Evolutionary conservation across 2,113 vertebrate genomes (phyloP).

Genomic region (Emydura subglobosa): DNA sequence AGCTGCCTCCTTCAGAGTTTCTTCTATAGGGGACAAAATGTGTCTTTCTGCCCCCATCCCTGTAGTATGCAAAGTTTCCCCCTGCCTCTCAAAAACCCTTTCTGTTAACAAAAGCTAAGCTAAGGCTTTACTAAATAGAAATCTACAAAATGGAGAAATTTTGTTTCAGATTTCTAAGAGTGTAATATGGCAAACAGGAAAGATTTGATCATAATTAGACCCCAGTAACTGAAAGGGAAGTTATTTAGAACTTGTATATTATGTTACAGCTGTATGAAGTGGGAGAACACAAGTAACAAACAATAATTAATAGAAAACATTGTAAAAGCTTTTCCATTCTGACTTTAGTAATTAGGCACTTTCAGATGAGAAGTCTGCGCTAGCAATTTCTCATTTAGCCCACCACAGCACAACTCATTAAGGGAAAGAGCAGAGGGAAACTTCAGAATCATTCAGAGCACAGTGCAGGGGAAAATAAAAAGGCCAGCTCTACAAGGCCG

Average conservation of each 20-base stretch:
- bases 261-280: not conserved
- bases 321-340: constrained; percentile 20
- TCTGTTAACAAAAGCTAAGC: not conserved
- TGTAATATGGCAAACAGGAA: not conserved
- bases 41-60: too few species aligned
- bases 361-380: constrained; percentile 8
- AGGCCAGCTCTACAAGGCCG: rapidly evolving
- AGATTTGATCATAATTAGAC: not conserved
- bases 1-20: too few species aligned
- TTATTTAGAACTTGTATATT: not conserved
- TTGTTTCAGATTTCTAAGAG: not conserved
- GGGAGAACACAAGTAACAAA: not conserved
- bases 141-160: not conserved
- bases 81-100: too few species aligned
- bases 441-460: constrained; percentile 7
- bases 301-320: constrained; percentile 43
- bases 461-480: not conserved
- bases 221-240: not conserved
- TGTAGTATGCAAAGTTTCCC: too few species aligned
- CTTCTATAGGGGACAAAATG: too few species aligned
- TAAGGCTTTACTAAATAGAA: not conserved
- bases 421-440: constrained; percentile 35
- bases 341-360: constrained; percentile 33
- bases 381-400: not conserved
- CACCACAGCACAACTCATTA: constrained; percentile 40